A percentile compares a stretch with the other conserved stretches of the same genome.
Conservation (phyloP, 1,140 invertebrate genomes). For the Xylocopa sonorina region DNA sequence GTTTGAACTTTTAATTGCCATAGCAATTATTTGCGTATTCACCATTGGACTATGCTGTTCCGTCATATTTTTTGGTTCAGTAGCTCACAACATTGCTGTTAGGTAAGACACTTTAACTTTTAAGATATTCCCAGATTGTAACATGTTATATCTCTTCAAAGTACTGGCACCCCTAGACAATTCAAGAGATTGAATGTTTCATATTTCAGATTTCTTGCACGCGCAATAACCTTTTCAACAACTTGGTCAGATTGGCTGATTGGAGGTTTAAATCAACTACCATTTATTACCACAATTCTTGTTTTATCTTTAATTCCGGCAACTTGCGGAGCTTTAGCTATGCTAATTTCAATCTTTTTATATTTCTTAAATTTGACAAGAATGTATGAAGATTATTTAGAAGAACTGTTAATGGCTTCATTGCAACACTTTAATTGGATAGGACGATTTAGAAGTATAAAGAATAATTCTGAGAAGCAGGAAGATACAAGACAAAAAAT, state of each 20-base stretch:
- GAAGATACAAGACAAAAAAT: constrained; percentile 70
- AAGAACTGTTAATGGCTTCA: constrained; percentile 82
- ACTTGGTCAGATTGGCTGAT: constrained; percentile 83
- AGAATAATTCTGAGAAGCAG: constrained; percentile 24
- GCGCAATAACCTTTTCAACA: constrained; percentile 80
- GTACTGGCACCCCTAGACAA: no score
- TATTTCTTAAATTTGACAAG: constrained; percentile 84
- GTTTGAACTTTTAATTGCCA: constrained; percentile 76
- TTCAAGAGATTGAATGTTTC: constrained; percentile 21
- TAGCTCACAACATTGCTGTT: constrained; percentile 82
- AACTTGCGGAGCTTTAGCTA: constrained; percentile 83
- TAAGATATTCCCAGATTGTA: no score
- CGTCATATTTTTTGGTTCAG: constrained; percentile 83
- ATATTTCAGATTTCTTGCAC: constrained; percentile 80
- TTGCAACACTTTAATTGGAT: constrained; percentile 68
- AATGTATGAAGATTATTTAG: constrained; percentile 89
- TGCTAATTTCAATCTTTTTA: constrained; percentile 79
- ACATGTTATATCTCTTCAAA: constrained; percentile 19
- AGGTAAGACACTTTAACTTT: constrained; percentile 78
- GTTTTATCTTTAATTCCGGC: constrained; percentile 80
- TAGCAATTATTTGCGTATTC: constrained; percentile 81
- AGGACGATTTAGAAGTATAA: constrained; percentile 43
- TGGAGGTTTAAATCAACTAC: constrained; percentile 81
- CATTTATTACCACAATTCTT: constrained; percentile 79
- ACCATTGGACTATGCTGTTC: constrained; percentile 79